Evolutionary conservation across 2,113 vertebrate genomes (phyloP).

Genomic region (Pavo muticus): DNA sequence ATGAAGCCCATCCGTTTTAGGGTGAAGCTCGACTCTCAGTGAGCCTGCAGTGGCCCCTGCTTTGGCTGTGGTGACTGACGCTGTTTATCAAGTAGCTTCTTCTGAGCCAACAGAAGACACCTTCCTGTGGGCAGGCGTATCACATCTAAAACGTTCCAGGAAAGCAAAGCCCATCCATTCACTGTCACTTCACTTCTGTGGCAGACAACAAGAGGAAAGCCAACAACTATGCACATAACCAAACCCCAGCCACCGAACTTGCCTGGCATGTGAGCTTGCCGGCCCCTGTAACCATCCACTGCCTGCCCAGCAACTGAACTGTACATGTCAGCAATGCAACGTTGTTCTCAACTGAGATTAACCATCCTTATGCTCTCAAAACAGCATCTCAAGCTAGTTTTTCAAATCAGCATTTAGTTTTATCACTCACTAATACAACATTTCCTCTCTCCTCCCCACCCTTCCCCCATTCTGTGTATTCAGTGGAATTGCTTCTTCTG

Average conservation of each 20-base stretch:
- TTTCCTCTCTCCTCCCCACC: constrained; percentile 13
- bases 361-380: background rate
- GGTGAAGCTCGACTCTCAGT: accelerated
- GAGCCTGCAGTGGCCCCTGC: background rate
- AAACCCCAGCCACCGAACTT: background rate
- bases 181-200: background rate
- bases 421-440: background rate
- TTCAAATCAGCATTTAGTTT: background rate
- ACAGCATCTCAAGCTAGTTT: background rate
- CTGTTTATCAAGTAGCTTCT: background rate
- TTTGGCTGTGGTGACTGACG: background rate
- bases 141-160: background rate
- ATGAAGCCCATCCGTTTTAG: background rate
- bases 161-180: background rate
- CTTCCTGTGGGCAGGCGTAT: background rate
- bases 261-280: background rate
- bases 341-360: background rate
- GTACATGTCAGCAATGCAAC: accelerated
- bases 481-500: background rate
- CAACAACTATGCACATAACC: background rate
- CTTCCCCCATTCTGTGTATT: background rate
- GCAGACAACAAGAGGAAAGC: accelerated
- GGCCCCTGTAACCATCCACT: background rate
- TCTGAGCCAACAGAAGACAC: background rate
- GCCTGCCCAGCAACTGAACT: background rate